These are phyloP conservation scores for Teinopalpus imperialis DNA, from an alignment of 2,888 invertebrate species.

Conservation along the genomic window DNA sequence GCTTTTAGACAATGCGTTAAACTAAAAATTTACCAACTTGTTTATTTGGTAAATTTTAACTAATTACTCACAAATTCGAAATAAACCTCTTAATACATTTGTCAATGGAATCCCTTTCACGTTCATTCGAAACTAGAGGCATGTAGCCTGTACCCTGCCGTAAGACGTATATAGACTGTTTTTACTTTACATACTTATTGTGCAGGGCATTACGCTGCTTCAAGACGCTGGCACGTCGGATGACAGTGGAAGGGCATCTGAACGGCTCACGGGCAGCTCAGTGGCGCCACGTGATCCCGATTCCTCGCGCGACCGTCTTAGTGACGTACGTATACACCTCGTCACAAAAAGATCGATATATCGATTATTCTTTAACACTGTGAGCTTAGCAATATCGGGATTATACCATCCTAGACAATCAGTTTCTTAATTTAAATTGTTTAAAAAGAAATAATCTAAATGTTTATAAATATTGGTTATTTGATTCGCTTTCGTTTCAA, in stretches of 20 bases:
- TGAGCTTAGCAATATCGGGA: constrained; percentile 16
- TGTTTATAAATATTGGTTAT: constrained; percentile 29
- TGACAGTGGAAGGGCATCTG: constrained; percentile 91
- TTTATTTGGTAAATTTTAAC: neutral
- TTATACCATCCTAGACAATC: constrained; percentile 15
- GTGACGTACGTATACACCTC: constrained; percentile 86
- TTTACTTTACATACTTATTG: constrained; percentile 47
- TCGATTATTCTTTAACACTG: constrained; percentile 1
- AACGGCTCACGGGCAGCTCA: constrained; percentile 89
- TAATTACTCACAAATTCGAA: neutral
- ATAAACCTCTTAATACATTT: neutral
- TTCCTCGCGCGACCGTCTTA: constrained; percentile 91
- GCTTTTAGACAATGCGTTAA: too few species aligned
- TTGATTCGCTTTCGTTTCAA: constrained; percentile 47
- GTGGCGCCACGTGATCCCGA: constrained; percentile 89
- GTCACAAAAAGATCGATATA: constrained; percentile 18
- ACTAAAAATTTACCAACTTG: too few species aligned
- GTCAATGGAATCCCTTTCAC: constrained; percentile 17
- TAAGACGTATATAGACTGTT: constrained; percentile 26
- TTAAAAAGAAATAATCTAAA: constrained; percentile 1
- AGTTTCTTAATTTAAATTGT: neutral
- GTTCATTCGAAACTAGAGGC: constrained; percentile 22
- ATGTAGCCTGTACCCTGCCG: constrained; percentile 8
- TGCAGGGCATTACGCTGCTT: constrained; percentile 87
- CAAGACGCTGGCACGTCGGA: constrained; percentile 92